Conservation (phyloP, 2,113 vertebrate genomes). For the Phainopepla nitens region DNA sequence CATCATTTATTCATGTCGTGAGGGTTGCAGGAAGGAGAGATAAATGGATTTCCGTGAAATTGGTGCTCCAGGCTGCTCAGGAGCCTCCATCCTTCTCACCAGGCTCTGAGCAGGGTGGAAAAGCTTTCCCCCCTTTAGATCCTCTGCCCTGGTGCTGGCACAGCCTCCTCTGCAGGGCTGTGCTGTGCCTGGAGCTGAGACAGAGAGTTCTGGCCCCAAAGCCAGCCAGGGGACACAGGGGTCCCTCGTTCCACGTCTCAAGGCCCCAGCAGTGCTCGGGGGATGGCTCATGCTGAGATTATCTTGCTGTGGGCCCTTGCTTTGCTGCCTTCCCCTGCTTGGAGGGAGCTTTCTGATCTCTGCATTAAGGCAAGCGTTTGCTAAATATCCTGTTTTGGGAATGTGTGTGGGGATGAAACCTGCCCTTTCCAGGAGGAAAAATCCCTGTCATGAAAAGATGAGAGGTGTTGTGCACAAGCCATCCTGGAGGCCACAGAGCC, state of each 20-base stretch:
- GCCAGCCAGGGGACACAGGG: neutral
- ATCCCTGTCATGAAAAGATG: neutral
- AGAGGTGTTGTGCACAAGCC: neutral
- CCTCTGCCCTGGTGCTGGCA: neutral
- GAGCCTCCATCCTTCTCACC: slow-evolving; percentile 34
- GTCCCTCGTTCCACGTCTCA: neutral
- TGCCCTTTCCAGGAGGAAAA: neutral
- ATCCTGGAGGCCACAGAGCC: neutral
- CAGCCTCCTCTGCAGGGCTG: neutral
- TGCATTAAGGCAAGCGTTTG: neutral
- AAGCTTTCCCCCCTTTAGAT: neutral
- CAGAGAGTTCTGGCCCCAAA: rapidly evolving
- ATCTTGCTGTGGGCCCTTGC: neutral
- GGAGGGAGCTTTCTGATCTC: neutral
- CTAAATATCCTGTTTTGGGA: neutral
- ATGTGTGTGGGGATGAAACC: too few relatives aligned
- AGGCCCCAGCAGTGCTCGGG: neutral
- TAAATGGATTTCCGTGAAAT: slow-evolving; percentile 60
- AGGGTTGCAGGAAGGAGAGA: slow-evolving; percentile 60
- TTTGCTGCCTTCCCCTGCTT: neutral
- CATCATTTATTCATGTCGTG: slow-evolving; percentile 66
- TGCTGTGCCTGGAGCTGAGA: neutral
- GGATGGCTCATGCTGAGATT: neutral
- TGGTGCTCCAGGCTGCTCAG: slow-evolving; percentile 44
- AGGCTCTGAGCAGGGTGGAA: neutral